Conservation (phyloP, 1,140 invertebrate species). For the Campoletis sonorensis region DNA sequence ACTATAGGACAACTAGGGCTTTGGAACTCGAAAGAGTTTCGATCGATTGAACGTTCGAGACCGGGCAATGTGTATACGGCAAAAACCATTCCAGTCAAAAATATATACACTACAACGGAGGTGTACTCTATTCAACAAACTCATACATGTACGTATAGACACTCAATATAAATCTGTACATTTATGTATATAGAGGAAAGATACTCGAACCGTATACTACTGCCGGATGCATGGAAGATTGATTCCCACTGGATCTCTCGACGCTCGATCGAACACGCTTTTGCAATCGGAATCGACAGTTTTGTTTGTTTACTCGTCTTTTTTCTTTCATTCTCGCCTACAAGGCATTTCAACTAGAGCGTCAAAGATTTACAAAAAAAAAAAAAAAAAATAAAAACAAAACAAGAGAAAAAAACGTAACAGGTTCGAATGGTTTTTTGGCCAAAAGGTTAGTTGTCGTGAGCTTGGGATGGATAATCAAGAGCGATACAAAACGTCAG, state of each 20-base stretch:
- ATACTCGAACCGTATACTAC: slow-evolving; percentile 29
- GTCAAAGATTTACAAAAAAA: slow-evolving; percentile 2
- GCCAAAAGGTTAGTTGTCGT: not conserved
- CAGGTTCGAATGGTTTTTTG: slow-evolving; percentile 3
- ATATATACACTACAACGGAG: not conserved
- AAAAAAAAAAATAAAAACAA: not conserved
- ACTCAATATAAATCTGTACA: too few relatives aligned
- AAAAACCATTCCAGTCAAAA: slow-evolving; percentile 5
- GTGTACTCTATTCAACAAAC: slow-evolving; percentile 4
- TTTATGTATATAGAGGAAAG: not conserved
- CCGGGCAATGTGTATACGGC: not conserved
- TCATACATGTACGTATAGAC: not conserved
- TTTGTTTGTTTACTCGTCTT: slow-evolving; percentile 41
- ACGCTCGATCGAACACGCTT: slow-evolving; percentile 53
- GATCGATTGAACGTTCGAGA: slow-evolving; percentile 49
- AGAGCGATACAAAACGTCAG: not conserved
- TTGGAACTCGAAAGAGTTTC: slow-evolving; percentile 47
- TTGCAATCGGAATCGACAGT: slow-evolving; percentile 48
- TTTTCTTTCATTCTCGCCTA: slow-evolving; percentile 1
- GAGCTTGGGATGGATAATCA: not conserved
- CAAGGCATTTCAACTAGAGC: not conserved
- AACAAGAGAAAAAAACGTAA: not conserved
- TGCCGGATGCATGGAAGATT: slow-evolving; percentile 54
- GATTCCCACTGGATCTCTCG: slow-evolving; percentile 54
- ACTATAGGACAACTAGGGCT: not conserved